Conservation (phyloP, 2,888 invertebrate genomes). For the Eupithecia exiguata region DNA sequence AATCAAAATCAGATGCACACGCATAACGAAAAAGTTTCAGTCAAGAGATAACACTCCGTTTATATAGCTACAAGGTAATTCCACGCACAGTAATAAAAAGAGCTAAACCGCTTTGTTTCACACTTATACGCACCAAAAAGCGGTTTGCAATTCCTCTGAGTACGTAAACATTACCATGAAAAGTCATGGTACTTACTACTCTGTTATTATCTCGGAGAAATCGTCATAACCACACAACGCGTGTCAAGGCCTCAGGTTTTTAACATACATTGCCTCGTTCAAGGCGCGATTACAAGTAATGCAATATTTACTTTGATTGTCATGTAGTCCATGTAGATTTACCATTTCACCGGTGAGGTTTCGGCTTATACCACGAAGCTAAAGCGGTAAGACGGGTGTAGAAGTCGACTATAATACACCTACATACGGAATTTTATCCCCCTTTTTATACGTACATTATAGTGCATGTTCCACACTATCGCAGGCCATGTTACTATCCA, state of each 20-base stretch:
- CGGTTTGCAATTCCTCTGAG: constrained; percentile 20
- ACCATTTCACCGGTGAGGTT: background rate
- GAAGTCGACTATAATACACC: background rate
- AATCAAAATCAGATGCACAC: background rate
- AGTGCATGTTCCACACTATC: background rate
- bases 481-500: background rate
- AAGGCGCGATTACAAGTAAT: constrained; percentile 26
- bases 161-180: constrained; percentile 32
- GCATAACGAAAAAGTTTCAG: background rate
- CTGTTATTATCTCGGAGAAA: constrained; percentile 31
- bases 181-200: constrained; percentile 18
- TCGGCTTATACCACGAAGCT: background rate
- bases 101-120: background rate
- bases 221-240: constrained; percentile 29
- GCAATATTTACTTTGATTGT: constrained; percentile 40
- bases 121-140: constrained; percentile 18
- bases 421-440: background rate
- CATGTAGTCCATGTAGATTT: constrained; percentile 15
- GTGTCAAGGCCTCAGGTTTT: constrained; percentile 41
- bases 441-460: too few relatives aligned
- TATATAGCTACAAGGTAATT: background rate
- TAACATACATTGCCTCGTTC: constrained; percentile 40
- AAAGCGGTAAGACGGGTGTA: background rate
- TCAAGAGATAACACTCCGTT: background rate
- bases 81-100: background rate